A percentile compares a stretch with the other conserved stretches of the same genome.
Evolutionary conservation across 2,797 vertebrate species (phyloP).

Genomic region (Bufotes viridis): DNA sequence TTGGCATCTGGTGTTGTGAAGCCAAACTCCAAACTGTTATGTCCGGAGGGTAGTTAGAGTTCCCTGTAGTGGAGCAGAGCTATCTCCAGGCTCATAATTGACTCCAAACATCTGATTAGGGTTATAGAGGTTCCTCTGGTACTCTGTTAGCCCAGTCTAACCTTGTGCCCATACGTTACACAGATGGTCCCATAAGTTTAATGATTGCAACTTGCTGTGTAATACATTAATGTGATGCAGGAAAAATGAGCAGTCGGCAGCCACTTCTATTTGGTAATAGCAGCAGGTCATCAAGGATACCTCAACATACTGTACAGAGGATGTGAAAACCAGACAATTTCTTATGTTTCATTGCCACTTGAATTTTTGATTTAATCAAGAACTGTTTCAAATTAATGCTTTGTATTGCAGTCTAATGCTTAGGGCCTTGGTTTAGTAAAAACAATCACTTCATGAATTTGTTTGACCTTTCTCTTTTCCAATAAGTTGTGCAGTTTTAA

Average conservation of each 20-base stretch:
- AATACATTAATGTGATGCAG: not conserved
- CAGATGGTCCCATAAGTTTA: not conserved
- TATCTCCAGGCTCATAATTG: no score
- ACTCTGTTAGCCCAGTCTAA: no score
- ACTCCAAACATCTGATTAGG: no score
- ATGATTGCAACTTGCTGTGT: not conserved
- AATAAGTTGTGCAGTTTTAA: not conserved
- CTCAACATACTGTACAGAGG: not conserved
- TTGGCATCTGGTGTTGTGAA: no score
- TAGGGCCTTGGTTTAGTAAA: not conserved
- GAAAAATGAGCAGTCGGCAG: not conserved
- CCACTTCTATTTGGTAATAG: not conserved
- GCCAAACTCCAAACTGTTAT: no score
- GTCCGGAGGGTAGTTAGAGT: no score
- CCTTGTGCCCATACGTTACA: not conserved
- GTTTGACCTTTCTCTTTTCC: conserved; percentile 8
- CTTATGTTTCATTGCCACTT: not conserved
- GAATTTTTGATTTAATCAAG: not conserved
- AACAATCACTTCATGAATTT: not conserved
- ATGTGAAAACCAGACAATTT: not conserved
- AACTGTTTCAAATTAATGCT: not conserved
- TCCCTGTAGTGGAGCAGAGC: no score
- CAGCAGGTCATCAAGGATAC: not conserved
- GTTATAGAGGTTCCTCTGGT: no score
- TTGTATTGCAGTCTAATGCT: not conserved